A percentile compares a stretch with the other conserved stretches of the same genome.
Evolutionary conservation across 35 echinoderm and acorn worm species (phyloP).

Genomic region (Heliocidaris tuberculata): DNA sequence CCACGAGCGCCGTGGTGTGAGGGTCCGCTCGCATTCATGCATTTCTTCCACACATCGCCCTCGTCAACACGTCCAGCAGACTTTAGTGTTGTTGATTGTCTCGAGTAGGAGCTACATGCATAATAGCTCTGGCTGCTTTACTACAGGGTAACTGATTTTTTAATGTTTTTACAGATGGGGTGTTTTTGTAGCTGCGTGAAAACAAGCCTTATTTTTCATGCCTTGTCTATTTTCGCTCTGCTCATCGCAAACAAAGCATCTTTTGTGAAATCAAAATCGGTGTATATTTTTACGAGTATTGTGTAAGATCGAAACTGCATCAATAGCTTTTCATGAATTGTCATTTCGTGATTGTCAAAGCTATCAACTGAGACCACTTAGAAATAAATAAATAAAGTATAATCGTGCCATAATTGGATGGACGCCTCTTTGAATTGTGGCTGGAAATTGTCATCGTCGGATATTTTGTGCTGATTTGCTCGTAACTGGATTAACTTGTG

Average conservation of each 20-base stretch:
- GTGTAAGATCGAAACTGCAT: background rate
- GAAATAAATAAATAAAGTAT: background rate
- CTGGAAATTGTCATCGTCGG: background rate
- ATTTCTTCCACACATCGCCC: background rate
- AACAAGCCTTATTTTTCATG: background rate
- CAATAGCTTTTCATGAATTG: background rate
- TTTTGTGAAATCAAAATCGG: background rate
- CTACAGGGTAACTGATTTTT: background rate
- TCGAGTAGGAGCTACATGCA: background rate
- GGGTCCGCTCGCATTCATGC: background rate
- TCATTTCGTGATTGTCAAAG: background rate
- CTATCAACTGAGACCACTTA: too few relatives aligned
- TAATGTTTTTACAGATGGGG: conserved; percentile 16
- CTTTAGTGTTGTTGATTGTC: background rate
- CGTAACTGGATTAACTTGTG: background rate
- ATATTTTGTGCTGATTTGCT: background rate
- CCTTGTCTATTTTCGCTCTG: background rate
- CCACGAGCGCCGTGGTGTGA: background rate
- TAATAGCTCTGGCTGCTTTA: background rate
- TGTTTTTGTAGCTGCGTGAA: background rate
- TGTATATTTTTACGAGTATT: background rate
- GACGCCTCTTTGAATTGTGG: background rate
- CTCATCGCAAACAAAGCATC: background rate
- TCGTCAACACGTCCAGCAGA: background rate
- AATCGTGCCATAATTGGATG: background rate